Percentiles rank a stretch among this genome's conserved stretches.
phyloP scores from a whole-genome alignment of 2,113 vertebrate genomes.

The Cavia aperea region DNA sequence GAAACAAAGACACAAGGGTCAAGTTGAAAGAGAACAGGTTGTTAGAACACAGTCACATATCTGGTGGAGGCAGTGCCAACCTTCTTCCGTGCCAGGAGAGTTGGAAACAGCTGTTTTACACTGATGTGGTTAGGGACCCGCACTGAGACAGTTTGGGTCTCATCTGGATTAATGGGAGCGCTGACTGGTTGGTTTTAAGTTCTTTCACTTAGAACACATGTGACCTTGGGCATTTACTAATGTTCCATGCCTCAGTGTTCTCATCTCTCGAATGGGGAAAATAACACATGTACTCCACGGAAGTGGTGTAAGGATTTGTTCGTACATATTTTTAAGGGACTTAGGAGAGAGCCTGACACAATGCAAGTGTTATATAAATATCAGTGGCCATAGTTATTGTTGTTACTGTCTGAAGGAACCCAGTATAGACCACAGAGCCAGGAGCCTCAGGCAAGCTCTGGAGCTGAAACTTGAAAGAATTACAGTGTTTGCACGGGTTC shows the following conservation, averaged over 20 bases:
- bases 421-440: not conserved
- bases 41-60: not conserved
- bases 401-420: not conserved
- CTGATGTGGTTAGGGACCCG: not conserved
- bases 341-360: not conserved
- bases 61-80: not conserved
- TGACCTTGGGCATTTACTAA: not conserved
- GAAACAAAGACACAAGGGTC: constrained; percentile 32
- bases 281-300: not conserved
- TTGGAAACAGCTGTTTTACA: not conserved
- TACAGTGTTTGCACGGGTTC: not conserved
- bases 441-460: not conserved
- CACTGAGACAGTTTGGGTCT: not conserved
- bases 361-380: not conserved
- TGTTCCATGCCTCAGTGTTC: not conserved
- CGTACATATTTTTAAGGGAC: not conserved
- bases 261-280: constrained; percentile 17
- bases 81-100: not conserved
- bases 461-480: not conserved
- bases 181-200: not conserved
- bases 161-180: not conserved
- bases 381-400: not conserved
- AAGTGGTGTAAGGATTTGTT: not conserved
- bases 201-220: not conserved
- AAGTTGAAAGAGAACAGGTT: not conserved